phyloP scores from a whole-genome alignment of 92 coral and sea anemone species.

The Virgularia gustaviana region DNA sequence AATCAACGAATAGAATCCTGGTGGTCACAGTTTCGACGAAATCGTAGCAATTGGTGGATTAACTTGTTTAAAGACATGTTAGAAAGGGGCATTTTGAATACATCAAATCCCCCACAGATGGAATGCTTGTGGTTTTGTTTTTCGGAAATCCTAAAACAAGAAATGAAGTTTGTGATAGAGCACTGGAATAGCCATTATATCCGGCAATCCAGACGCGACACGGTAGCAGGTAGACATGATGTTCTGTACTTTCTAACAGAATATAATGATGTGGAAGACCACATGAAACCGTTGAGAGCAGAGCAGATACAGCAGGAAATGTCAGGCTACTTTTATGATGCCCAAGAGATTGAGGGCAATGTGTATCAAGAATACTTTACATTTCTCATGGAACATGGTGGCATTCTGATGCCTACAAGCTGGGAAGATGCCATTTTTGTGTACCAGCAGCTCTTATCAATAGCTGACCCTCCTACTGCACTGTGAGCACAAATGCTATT shows the following conservation, averaged over 20 bases:
- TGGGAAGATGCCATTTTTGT: constrained; percentile 51
- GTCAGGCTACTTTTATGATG: too few relatives aligned
- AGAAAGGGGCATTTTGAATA: constrained; percentile 32
- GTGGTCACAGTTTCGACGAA: constrained; percentile 45
- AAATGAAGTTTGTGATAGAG: constrained; percentile 51
- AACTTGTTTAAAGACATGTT: constrained; percentile 49
- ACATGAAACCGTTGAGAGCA: too few relatives aligned
- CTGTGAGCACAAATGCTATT: too few relatives aligned
- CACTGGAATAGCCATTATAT: constrained; percentile 71
- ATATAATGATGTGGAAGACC: constrained; percentile 48
- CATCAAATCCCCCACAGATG: constrained; percentile 47
- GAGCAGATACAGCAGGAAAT: too few relatives aligned
- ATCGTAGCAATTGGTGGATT: constrained; percentile 51
- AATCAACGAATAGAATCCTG: constrained; percentile 56
- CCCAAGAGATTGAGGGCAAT: constrained; percentile 36
- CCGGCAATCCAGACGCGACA: constrained; percentile 53
- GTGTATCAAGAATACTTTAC: constrained; percentile 52
- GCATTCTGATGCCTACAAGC: constrained; percentile 35
- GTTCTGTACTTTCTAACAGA: constrained; percentile 66
- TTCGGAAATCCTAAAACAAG: constrained; percentile 45
- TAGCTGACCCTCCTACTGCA: too few relatives aligned
- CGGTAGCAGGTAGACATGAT: constrained; percentile 63
- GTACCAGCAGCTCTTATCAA: too few relatives aligned
- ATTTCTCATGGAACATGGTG: constrained; percentile 37
- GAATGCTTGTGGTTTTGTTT: constrained; percentile 70